Conservation (phyloP, 2,888 invertebrate species). For the Lottia gigantea region DNA sequence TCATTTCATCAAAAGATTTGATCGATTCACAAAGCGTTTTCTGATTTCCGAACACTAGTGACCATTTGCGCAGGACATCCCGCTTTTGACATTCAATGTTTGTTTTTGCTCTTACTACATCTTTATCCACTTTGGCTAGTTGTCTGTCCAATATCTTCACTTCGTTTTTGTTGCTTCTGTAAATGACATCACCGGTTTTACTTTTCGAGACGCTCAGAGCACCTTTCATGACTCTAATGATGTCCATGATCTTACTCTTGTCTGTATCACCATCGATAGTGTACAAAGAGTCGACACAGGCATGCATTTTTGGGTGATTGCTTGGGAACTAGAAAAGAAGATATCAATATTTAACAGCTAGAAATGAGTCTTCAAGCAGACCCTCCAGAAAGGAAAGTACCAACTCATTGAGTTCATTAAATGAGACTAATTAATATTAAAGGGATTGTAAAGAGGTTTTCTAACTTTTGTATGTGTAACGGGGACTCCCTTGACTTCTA, state of each 20-base stretch:
- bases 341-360: too few relatives aligned
- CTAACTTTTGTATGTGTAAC: too few relatives aligned
- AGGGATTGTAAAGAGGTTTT: too few relatives aligned
- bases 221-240: slow-evolving; percentile 49
- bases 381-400: too few relatives aligned
- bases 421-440: too few relatives aligned
- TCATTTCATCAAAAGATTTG: slow-evolving; percentile 30
- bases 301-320: slow-evolving; percentile 27
- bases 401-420: too few relatives aligned
- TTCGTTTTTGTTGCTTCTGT: slow-evolving; percentile 46
- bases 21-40: slow-evolving; percentile 36
- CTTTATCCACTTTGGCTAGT: slow-evolving; percentile 34
- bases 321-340: neutral
- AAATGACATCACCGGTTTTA: slow-evolving; percentile 49
- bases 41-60: slow-evolving; percentile 37
- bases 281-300: slow-evolving; percentile 44
- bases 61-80: slow-evolving; percentile 33
- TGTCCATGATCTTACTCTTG: slow-evolving; percentile 41
- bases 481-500: too few relatives aligned
- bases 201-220: slow-evolving; percentile 51
- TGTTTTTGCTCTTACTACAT: slow-evolving; percentile 20
- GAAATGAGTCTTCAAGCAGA: too few relatives aligned
- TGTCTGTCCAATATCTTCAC: slow-evolving; percentile 38
- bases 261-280: slow-evolving; percentile 37
- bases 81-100: slow-evolving; percentile 29